Evolutionary conservation across 2,113 vertebrate species (phyloP).

Genomic region (Mustela nigripes): DNA sequence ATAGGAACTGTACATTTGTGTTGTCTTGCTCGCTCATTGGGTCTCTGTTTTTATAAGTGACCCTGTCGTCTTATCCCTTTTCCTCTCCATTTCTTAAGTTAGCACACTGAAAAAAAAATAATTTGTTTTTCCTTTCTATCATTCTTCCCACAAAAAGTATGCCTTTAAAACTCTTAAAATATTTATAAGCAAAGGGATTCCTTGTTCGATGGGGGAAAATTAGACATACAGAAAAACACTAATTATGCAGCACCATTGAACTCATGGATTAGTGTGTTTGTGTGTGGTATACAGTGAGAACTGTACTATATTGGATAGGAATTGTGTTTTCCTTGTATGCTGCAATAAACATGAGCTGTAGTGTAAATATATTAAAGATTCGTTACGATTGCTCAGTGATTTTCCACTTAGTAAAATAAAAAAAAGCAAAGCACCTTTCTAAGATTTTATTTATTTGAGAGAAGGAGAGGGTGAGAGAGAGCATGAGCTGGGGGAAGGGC

Average conservation of each 20-base stretch:
- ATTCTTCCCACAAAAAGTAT: background rate
- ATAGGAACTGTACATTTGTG: background rate
- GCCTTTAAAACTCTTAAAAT: background rate
- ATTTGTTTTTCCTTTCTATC: slow-evolving; percentile 1
- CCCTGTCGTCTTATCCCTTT: background rate
- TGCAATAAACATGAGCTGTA: background rate
- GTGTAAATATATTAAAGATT: background rate
- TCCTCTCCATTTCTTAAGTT: background rate
- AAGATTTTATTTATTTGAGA: background rate
- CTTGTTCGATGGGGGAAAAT: background rate
- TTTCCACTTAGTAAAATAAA: background rate
- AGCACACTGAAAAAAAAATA: background rate
- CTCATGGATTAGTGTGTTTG: background rate
- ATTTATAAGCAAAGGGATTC: background rate
- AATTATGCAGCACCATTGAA: background rate
- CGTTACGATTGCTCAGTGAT: background rate
- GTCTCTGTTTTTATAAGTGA: background rate
- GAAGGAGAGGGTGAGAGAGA: too few relatives aligned
- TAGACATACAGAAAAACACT: background rate
- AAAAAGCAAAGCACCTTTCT: background rate
- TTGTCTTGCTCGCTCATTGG: background rate
- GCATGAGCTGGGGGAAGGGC: too few relatives aligned
- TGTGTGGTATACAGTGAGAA: rapidly evolving
- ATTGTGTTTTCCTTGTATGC: background rate
- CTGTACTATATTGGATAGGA: rapidly evolving